Conservation (phyloP, 2,113 vertebrate genomes). For the Sarotherodon lohbergeri region DNA sequence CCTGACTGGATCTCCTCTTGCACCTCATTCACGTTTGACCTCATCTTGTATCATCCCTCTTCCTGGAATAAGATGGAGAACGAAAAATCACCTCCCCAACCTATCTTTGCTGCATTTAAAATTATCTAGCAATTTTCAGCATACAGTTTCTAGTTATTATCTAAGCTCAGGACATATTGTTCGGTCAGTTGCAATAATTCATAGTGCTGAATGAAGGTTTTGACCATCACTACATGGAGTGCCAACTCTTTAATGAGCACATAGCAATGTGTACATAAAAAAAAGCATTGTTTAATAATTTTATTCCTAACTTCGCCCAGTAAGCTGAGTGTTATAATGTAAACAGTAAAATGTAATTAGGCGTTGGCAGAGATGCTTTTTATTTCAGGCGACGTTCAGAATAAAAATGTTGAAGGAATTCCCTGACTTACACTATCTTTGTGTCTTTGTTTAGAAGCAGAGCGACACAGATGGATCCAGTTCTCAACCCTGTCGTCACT, state of each 20-base stretch:
- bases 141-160: background rate
- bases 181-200: background rate
- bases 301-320: background rate
- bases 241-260: background rate
- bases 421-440: rapidly evolving
- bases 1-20: background rate
- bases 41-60: background rate
- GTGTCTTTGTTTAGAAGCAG: background rate
- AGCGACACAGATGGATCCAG: background rate
- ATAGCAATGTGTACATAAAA: background rate
- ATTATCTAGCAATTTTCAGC: background rate
- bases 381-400: rapidly evolving
- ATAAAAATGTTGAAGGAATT: background rate
- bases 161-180: background rate
- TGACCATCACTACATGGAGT: background rate
- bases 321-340: background rate
- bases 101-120: background rate
- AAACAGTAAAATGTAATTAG: background rate
- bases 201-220: background rate
- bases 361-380: background rate
- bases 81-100: rapidly evolving
- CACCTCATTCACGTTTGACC: background rate
- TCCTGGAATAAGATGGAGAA: background rate
- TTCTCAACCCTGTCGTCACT: background rate
- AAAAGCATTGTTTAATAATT: rapidly evolving